Evolutionary conservation across 2,888 invertebrate genomes (phyloP).

Genomic region (Nephrocerus scutellatus): DNA sequence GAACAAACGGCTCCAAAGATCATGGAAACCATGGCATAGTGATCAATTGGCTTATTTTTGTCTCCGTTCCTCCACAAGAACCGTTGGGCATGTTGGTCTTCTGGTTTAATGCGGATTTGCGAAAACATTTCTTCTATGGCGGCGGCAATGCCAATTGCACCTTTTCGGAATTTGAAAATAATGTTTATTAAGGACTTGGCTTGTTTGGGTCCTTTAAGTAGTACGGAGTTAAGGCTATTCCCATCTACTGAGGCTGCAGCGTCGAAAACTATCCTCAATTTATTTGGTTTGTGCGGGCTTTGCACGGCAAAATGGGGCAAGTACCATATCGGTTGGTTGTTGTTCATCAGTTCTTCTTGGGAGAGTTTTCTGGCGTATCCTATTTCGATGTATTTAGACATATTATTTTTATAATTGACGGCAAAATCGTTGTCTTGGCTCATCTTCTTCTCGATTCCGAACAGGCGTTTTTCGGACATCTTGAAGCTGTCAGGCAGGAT

Average conservation of each 20-base stretch:
- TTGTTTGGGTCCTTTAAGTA: slow-evolving; percentile 32
- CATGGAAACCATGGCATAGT: slow-evolving; percentile 22
- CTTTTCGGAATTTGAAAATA: slow-evolving; percentile 12
- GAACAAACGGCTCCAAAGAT: slow-evolving; percentile 25
- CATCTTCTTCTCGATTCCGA: slow-evolving; percentile 18
- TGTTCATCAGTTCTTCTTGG: slow-evolving; percentile 12
- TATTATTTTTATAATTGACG: slow-evolving; percentile 6
- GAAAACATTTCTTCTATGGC: slow-evolving; percentile 17
- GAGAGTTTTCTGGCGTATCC: slow-evolving; percentile 20
- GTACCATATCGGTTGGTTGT: slow-evolving; percentile 24
- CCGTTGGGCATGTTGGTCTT: slow-evolving; percentile 23
- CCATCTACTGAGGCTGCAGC: slow-evolving; percentile 29
- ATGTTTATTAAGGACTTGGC: slow-evolving; percentile 8
- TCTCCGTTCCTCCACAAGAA: slow-evolving; percentile 23
- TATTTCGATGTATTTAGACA: slow-evolving; percentile 12
- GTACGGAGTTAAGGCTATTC: slow-evolving; percentile 23
- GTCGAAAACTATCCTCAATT: slow-evolving; percentile 31
- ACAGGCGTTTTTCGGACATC: slow-evolving; percentile 16
- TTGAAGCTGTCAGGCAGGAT: background rate
- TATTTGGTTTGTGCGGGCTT: slow-evolving; percentile 27
- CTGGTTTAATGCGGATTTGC: slow-evolving; percentile 5
- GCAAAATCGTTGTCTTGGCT: slow-evolving; percentile 10
- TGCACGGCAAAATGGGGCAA: slow-evolving; percentile 30
- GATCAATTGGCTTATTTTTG: slow-evolving; percentile 14
- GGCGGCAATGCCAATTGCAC: slow-evolving; percentile 8